These are phyloP conservation scores for Elephantulus edwardii DNA, from an alignment of 2,113 vertebrate genomes.

Conservation along the genomic window DNA sequence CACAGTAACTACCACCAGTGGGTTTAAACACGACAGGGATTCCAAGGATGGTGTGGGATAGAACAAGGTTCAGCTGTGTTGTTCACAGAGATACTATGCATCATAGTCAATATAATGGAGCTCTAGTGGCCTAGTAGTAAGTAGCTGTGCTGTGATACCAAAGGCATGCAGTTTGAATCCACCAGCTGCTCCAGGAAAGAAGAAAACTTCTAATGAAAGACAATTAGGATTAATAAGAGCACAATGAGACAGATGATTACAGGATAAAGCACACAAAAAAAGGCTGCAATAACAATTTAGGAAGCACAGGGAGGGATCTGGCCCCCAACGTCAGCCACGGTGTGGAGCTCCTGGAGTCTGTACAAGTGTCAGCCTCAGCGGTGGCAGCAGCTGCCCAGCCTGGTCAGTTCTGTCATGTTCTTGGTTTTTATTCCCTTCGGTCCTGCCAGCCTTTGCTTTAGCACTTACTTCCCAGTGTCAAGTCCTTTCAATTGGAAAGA, in stretches of 20 bases:
- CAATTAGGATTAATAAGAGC: neutral
- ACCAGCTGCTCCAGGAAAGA: too few relatives aligned
- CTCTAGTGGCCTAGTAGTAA: too few relatives aligned
- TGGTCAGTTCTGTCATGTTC: neutral
- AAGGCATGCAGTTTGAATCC: too few relatives aligned
- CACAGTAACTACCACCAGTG: too few relatives aligned
- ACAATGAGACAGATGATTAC: neutral
- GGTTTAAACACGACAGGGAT: too few relatives aligned
- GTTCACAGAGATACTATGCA: too few relatives aligned
- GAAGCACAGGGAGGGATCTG: neutral
- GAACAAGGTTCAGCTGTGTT: too few relatives aligned
- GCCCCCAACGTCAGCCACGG: too few relatives aligned
- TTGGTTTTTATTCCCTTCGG: neutral
- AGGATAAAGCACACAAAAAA: neutral
- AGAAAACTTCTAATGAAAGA: neutral
- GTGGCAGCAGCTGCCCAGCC: neutral
- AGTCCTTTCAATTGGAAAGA: neutral
- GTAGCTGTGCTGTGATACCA: too few relatives aligned
- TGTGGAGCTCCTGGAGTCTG: neutral
- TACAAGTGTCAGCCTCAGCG: neutral
- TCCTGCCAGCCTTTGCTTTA: neutral
- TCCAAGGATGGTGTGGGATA: too few relatives aligned
- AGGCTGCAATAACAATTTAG: neutral
- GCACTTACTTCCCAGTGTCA: neutral
- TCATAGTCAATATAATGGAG: too few relatives aligned